Percentiles rank a stretch among this genome's conserved stretches.
Evolutionary conservation across 2,113 vertebrate species (phyloP).

Genomic region (Elachura formosa): DNA sequence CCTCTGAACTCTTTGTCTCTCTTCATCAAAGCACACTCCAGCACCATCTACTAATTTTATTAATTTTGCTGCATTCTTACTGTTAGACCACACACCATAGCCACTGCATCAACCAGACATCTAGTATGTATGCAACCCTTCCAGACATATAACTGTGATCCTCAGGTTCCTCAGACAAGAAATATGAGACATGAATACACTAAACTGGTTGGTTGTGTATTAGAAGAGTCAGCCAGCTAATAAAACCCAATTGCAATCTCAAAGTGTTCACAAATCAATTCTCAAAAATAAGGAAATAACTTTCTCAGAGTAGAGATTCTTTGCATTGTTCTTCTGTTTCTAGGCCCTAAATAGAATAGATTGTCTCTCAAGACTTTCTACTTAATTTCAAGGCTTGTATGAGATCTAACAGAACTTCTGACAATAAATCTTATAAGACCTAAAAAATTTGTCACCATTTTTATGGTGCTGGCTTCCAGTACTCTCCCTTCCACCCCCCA

Average conservation of each 20-base stretch:
- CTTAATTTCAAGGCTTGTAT: neutral
- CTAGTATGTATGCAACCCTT: neutral
- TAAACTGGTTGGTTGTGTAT: neutral
- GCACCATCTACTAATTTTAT: neutral
- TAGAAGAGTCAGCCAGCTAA: neutral
- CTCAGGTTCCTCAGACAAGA: neutral
- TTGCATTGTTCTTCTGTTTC: neutral
- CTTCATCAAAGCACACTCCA: neutral
- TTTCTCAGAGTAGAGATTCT: neutral
- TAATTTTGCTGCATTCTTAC: neutral
- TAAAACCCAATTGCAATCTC: neutral
- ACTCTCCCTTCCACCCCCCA: too few relatives aligned
- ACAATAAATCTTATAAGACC: neutral
- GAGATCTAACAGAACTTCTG: neutral
- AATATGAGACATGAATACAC: neutral
- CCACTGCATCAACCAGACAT: neutral
- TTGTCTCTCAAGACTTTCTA: neutral
- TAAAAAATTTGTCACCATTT: neutral
- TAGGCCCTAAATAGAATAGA: neutral
- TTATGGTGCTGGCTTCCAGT: accelerated
- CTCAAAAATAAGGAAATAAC: neutral
- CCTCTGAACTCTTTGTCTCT: neutral
- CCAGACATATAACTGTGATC: neutral
- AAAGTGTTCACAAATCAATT: neutral
- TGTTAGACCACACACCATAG: neutral